Evolutionary conservation across 2,888 invertebrate genomes (phyloP).

Genomic region (Agonum fuliginosum): DNA sequence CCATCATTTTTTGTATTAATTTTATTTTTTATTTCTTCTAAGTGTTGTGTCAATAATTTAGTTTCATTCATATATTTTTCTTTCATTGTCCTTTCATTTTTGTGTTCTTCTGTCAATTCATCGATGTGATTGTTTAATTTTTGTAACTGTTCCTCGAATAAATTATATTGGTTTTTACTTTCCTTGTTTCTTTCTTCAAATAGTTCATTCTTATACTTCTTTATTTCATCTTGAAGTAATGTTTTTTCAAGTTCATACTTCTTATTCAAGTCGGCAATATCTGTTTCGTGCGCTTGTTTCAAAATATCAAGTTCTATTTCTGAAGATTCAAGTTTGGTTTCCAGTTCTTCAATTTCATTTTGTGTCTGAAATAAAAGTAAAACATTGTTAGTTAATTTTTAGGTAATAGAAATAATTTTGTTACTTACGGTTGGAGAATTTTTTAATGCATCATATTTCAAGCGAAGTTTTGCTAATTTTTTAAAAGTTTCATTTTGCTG

Average conservation of each 20-base stretch:
- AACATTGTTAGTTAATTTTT: not conserved
- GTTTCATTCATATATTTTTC: not conserved
- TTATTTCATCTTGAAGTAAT: not conserved
- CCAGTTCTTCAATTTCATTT: constrained; percentile 1
- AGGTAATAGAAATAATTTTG: not conserved
- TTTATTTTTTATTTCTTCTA: not conserved
- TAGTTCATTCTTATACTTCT: not conserved
- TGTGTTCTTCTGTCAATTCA: not conserved
- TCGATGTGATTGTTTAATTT: not conserved
- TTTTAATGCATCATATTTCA: constrained; percentile 5
- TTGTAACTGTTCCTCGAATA: not conserved
- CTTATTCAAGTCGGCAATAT: constrained; percentile 5
- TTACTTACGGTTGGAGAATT: constrained; percentile 1
- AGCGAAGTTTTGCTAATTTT: not conserved
- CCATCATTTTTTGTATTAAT: not conserved
- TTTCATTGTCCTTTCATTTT: not conserved
- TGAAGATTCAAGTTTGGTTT: not conserved
- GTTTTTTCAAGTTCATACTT: not conserved
- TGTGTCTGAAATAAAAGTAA: not conserved
- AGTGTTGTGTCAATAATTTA: not conserved
- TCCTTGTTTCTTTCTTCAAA: not conserved
- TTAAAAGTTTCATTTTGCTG: constrained; percentile 1
- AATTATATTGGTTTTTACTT: not conserved
- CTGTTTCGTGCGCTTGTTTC: not conserved
- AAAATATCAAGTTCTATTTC: not conserved